phyloP scores from a whole-genome alignment of 2,888 invertebrate genomes.

The Deilephila porcellus region DNA sequence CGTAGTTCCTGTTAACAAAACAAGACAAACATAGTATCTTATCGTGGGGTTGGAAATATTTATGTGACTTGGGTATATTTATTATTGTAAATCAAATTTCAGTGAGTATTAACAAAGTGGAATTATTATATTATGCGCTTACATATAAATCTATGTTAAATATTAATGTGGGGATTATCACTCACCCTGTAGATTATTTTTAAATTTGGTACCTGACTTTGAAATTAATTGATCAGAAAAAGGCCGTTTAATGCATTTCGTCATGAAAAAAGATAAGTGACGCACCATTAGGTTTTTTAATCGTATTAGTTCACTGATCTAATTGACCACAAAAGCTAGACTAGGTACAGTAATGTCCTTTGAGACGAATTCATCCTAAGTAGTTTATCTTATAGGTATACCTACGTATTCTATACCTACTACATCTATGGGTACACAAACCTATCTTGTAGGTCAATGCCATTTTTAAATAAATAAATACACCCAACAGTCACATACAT shows the following conservation, averaged over 20 bases:
- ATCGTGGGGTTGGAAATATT: too few species aligned
- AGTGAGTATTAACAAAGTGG: neutral
- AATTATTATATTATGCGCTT: neutral
- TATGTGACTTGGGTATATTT: too few species aligned
- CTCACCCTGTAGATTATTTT: slow-evolving; percentile 59
- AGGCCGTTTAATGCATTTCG: slow-evolving; percentile 61
- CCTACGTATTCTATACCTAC: too few species aligned
- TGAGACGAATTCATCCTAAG: too few species aligned
- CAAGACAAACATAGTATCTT: too few species aligned
- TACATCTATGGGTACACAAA: too few species aligned
- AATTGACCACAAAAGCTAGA: neutral
- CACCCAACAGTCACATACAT: too few species aligned
- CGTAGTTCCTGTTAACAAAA: too few species aligned
- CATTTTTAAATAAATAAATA: too few species aligned
- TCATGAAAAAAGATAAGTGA: slow-evolving; percentile 53
- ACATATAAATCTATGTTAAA: neutral
- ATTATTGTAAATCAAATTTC: neutral
- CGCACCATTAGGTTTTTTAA: slow-evolving; percentile 44
- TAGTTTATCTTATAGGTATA: too few species aligned
- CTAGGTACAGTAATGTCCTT: neutral
- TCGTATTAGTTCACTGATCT: neutral
- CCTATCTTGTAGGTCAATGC: too few species aligned
- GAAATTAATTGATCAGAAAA: slow-evolving; percentile 75
- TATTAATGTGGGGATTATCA: neutral
- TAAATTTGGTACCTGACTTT: slow-evolving; percentile 59